Evolutionary conservation across 2,113 vertebrate species (phyloP), one percentile per base, ranked within the genome.

Genomic region (Tragelaphus imberbis): DNA sequence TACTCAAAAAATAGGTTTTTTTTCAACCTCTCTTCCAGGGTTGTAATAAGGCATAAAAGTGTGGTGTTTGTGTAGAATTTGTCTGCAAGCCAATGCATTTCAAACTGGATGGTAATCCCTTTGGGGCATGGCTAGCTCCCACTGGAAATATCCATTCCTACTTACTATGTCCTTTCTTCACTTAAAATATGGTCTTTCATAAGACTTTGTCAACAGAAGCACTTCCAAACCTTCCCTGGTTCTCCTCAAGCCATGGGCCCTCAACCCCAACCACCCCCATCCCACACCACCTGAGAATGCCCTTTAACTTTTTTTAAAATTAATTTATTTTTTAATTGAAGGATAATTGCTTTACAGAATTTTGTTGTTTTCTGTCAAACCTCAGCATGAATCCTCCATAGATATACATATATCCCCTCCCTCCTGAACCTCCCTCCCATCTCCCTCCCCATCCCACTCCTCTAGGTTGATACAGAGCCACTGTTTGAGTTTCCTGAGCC

Each of bases 131-230:
- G 91, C 79, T 33, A 58, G 65, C 49, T 94, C 97, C 94, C 88
- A 49, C 58, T 63, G 86, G 88, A 97, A 97, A 97, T 82, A 90
- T 56, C 30, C 36, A 27, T 47, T 89, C 13, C 71, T 91, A 0
- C 77, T 97, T 95, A 97, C 91, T 96, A 2, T 91, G 96, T 27
- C 61, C 93, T 96, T 97, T 97, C 96, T 97, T 97, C 86, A 27
- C 86, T 97, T 91, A 96, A 97, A 98, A 97, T 88, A 84, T 15
- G n/a, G 87, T 75, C 95, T 98, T 98, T 98, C 96, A 96, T 93
- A 91, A 96, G 79, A 93, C 59, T 96, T 84, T 61, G 80, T 94
- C 85, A 56, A 63, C 65, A 92, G 85, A 93, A 71, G 40, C 3
- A 2, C 61, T 84, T 98, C 79, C 51, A 97, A 80, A 80, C 25